Conservation (phyloP, 2,113 vertebrate genomes). For the Aspiorhynchus laticeps region DNA sequence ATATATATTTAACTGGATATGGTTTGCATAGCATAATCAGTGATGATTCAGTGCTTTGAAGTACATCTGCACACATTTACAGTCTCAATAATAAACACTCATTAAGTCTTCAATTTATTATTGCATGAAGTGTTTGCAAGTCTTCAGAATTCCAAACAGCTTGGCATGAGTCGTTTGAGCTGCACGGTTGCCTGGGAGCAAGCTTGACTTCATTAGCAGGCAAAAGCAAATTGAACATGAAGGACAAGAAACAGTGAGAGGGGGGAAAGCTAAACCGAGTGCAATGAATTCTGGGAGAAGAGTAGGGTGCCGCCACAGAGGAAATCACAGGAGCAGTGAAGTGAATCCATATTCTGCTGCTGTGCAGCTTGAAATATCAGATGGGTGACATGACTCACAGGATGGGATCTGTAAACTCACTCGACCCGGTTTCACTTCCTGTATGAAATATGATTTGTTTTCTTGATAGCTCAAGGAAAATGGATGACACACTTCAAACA, state of each 20-base stretch:
- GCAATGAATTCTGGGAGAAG: slow-evolving; percentile 54
- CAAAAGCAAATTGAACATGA: slow-evolving; percentile 59
- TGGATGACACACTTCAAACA: neutral
- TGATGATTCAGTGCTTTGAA: slow-evolving; percentile 23
- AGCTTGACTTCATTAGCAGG: slow-evolving; percentile 61
- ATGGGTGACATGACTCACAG: slow-evolving; percentile 44
- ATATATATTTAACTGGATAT: no score
- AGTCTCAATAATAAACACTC: neutral
- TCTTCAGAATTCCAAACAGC: slow-evolving; percentile 24
- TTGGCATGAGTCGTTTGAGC: slow-evolving; percentile 56
- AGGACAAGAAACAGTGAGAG: slow-evolving; percentile 46
- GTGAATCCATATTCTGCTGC: slow-evolving; percentile 58
- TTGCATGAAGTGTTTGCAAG: slow-evolving; percentile 15
- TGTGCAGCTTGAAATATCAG: slow-evolving; percentile 55
- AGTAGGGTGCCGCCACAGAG: slow-evolving; percentile 40
- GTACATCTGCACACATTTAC: slow-evolving; percentile 14
- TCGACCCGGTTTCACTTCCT: slow-evolving; percentile 5
- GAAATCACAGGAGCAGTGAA: slow-evolving; percentile 59
- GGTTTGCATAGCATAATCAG: neutral
- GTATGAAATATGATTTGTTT: neutral
- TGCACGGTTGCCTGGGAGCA: slow-evolving; percentile 54
- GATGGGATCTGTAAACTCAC: slow-evolving; percentile 21
- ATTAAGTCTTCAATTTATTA: slow-evolving; percentile 36
- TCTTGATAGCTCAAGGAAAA: slow-evolving; percentile 11
- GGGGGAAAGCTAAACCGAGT: slow-evolving; percentile 27